A percentile compares a stretch with the other conserved stretches of the same genome.
These are phyloP conservation scores for Cygnus atratus DNA, from an alignment of 2,113 vertebrate genomes.

Conservation along the genomic window DNA sequence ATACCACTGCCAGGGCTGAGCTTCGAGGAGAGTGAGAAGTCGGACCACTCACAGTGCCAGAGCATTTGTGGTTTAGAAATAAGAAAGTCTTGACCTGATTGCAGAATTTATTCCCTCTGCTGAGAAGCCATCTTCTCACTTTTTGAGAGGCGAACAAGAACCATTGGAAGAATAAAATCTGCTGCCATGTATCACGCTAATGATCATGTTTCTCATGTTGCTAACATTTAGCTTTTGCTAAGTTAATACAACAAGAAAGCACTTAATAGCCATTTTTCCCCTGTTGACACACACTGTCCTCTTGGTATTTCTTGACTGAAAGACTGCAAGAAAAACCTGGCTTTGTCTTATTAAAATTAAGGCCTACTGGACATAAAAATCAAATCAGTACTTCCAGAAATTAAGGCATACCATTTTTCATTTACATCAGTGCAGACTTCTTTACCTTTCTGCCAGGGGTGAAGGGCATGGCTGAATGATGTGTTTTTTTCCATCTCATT, in stretches of 20 bases:
- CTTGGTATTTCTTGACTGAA: conserved; percentile 7
- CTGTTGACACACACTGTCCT: neutral
- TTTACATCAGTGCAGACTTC: neutral
- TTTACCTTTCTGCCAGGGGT: neutral
- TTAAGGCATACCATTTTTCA: neutral
- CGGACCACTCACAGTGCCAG: neutral
- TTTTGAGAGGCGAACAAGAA: neutral
- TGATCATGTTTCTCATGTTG: neutral
- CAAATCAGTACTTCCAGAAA: conserved; percentile 21
- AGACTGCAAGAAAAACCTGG: neutral
- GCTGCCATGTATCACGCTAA: neutral
- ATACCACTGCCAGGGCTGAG: neutral
- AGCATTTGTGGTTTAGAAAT: neutral
- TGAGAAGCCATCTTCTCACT: neutral
- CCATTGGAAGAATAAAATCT: neutral
- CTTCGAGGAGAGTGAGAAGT: neutral
- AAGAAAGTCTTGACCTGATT: neutral
- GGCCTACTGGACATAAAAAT: conserved; percentile 19
- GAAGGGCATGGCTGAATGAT: neutral
- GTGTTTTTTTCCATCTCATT: conserved; percentile 27
- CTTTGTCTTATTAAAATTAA: conserved; percentile 39
- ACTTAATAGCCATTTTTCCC: neutral
- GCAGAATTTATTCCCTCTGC: neutral
- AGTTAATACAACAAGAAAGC: neutral
- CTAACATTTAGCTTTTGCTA: neutral